A percentile compares a stretch with the other conserved stretches of the same genome.
phyloP scores from a whole-genome alignment of 1,140 invertebrate species.

The Meloidogyne hapla region DNA sequence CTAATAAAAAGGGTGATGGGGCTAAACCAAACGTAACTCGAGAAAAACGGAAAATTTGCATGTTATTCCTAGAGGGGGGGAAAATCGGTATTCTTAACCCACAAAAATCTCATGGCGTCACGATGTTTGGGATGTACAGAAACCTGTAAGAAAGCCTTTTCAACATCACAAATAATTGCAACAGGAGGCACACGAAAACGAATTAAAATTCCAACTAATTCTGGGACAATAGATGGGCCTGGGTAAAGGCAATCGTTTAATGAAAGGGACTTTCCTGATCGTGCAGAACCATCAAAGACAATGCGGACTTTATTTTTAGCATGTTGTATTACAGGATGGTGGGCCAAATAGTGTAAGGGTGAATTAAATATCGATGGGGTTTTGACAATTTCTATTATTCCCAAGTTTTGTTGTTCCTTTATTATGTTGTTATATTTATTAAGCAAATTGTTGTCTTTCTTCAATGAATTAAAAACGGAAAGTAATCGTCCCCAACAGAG shows the following conservation, averaged over 20 bases:
- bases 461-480: not conserved
- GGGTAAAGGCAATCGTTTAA: slow-evolving; percentile 9
- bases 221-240: not conserved
- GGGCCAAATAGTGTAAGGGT: slow-evolving; percentile 12
- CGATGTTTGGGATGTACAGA: slow-evolving; percentile 14
- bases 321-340: not conserved
- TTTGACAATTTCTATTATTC: slow-evolving; percentile 16
- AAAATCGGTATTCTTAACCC: slow-evolving; percentile 27
- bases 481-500: not conserved
- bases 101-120: slow-evolving; percentile 29
- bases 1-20: slow-evolving; percentile 3
- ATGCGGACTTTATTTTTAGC: slow-evolving; percentile 9
- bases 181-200: slow-evolving; percentile 3
- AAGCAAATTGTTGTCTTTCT: not conserved
- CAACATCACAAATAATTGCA: slow-evolving; percentile 7
- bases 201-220: not conserved
- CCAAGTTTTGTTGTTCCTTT: not conserved
- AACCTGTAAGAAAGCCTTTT: slow-evolving; percentile 22
- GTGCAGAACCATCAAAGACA: slow-evolving; percentile 19
- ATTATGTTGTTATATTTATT: not conserved
- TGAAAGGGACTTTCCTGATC: not conserved
- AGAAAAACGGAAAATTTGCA: slow-evolving; percentile 21
- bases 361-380: not conserved
- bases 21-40: slow-evolving; percentile 18
- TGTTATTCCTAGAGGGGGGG: not conserved